Evolutionary conservation across 1,140 invertebrate genomes (phyloP).

Genomic region (Drosophila busckii): DNA sequence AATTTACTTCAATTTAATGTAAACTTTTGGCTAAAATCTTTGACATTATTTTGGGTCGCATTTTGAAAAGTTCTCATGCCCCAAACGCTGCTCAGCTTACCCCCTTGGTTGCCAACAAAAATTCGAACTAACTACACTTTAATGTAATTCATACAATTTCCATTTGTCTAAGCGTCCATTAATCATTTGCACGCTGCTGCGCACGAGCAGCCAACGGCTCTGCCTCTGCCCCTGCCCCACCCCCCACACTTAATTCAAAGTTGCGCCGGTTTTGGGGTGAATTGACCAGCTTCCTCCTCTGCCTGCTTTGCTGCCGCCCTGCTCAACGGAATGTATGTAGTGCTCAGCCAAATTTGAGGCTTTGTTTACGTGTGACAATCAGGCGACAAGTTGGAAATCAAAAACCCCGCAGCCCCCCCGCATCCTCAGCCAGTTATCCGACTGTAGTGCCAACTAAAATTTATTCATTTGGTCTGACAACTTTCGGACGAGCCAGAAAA

Average conservation of each 20-base stretch:
- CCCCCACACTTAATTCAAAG: too few species aligned
- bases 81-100: constrained; percentile 10
- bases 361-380: constrained; percentile 75
- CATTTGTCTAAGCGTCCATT: constrained; percentile 72
- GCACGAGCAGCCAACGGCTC: constrained; percentile 31
- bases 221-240: too few species aligned
- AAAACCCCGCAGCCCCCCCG: constrained; percentile 30
- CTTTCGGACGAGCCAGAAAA: constrained; percentile 23
- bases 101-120: constrained; percentile 19
- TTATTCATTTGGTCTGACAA: constrained; percentile 67
- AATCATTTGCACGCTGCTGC: constrained; percentile 72
- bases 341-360: constrained; percentile 57
- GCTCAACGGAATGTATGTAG: background rate
- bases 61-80: constrained; percentile 45
- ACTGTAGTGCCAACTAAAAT: constrained; percentile 41
- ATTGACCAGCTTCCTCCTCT: constrained; percentile 18
- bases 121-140: constrained; percentile 71
- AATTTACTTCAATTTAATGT: too few species aligned
- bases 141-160: constrained; percentile 76
- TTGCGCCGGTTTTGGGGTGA: constrained; percentile 3
- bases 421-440: background rate
- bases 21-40: too few species aligned
- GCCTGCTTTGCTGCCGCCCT: background rate
- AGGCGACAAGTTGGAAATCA: constrained; percentile 70
- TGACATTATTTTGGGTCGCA: constrained; percentile 40